phyloP scores from a whole-genome alignment of 2,797 vertebrate species.

The Poecile montanus region DNA sequence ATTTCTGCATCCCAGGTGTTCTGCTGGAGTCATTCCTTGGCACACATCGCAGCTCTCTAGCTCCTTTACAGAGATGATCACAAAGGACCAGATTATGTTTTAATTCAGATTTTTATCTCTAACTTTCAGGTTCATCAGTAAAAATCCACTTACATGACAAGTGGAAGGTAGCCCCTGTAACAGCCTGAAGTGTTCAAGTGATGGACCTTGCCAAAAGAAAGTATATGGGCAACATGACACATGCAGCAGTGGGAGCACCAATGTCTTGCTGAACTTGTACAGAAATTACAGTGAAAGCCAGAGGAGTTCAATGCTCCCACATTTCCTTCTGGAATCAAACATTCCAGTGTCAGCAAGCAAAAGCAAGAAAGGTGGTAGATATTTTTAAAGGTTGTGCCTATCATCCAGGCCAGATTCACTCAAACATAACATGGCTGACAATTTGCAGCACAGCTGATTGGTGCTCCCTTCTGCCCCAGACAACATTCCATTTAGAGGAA shows the following conservation, averaged over 20 bases:
- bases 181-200: background rate
- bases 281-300: background rate
- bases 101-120: background rate
- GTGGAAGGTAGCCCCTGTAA: background rate
- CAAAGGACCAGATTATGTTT: background rate
- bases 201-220: background rate
- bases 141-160: background rate
- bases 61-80: background rate
- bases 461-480: background rate
- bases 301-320: background rate
- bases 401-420: background rate
- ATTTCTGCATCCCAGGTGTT: background rate
- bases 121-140: background rate
- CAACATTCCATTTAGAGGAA: background rate
- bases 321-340: background rate
- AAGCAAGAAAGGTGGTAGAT: background rate
- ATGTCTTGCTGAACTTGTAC: background rate
- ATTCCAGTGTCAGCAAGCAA: background rate
- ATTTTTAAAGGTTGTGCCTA: background rate
- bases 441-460: background rate
- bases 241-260: background rate
- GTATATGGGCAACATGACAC: fast-evolving
- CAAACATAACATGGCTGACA: background rate
- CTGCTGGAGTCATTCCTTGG: background rate
- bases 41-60: background rate